Percentiles rank a stretch among this genome's conserved stretches.
Evolutionary conservation across 2,797 vertebrate genomes (phyloP).

Genomic region (Pogoniulus pusillus): DNA sequence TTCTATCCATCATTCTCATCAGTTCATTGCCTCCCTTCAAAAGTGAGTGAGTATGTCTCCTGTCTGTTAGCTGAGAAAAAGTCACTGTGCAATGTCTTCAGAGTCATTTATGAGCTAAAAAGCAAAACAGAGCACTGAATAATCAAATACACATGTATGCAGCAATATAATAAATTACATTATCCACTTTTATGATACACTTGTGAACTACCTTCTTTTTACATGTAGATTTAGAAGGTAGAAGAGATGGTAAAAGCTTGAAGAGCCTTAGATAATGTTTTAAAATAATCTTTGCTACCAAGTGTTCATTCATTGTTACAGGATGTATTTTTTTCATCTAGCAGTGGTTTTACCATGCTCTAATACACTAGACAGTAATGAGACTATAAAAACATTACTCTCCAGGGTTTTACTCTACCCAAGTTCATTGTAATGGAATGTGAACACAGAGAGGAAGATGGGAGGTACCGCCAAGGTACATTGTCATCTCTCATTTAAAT

Average conservation of each 20-base stretch:
- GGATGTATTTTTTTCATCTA: neutral
- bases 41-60: neutral
- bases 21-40: neutral
- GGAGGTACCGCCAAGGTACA: neutral
- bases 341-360: slow-evolving; percentile 24
- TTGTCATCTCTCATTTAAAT: neutral
- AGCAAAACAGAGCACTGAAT: slow-evolving; percentile 39
- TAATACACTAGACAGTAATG: slow-evolving; percentile 39
- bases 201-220: slow-evolving; percentile 72
- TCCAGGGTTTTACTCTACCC: neutral
- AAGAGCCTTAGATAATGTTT: slow-evolving; percentile 68
- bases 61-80: slow-evolving; percentile 44
- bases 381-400: slow-evolving; percentile 45
- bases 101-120: slow-evolving; percentile 56
- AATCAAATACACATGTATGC: slow-evolving; percentile 14
- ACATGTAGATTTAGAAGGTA: slow-evolving; percentile 71
- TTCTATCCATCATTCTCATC: slow-evolving; percentile 9
- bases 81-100: neutral
- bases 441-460: neutral
- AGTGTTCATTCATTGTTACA: slow-evolving; percentile 66
- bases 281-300: slow-evolving; percentile 71
- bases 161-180: slow-evolving; percentile 56
- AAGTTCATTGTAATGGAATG: neutral
- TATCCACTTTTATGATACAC: slow-evolving; percentile 66
- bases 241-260: slow-evolving; percentile 77